These are phyloP conservation scores for Xenopus tropicalis DNA, from an alignment of 2,113 vertebrate species.

Conservation along the genomic window UCB_Xtro_10.0 CM004445.2:13846501-13847000, in stretches of 20 bases:
- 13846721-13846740: slow-evolving; percentile 85
- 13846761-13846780: slow-evolving; percentile 88
- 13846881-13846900: slow-evolving; percentile 89
- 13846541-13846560: not conserved
- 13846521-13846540: not conserved
- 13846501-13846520: too few relatives aligned
- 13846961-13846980: slow-evolving; percentile 88
- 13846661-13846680: slow-evolving; percentile 88
- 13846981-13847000: slow-evolving; percentile 82
- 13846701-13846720: slow-evolving; percentile 82
- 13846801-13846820: slow-evolving; percentile 70
- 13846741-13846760: slow-evolving; percentile 92
- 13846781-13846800: slow-evolving; percentile 69
- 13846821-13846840: slow-evolving; percentile 72
- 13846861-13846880: slow-evolving; percentile 67
- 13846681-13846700: slow-evolving; percentile 78
- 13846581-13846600: not conserved
- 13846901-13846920: slow-evolving; percentile 99
- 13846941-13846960: slow-evolving; percentile 80
- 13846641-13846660: slow-evolving; percentile 31
- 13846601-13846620: not conserved
- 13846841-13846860: slow-evolving; percentile 58
- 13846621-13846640: slow-evolving; percentile 2
- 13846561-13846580: too few relatives aligned
- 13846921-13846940: slow-evolving; percentile 92